Evolutionary conservation across 2,113 vertebrate genomes (phyloP).

Genomic region (Diglossa brunneiventris): DNA sequence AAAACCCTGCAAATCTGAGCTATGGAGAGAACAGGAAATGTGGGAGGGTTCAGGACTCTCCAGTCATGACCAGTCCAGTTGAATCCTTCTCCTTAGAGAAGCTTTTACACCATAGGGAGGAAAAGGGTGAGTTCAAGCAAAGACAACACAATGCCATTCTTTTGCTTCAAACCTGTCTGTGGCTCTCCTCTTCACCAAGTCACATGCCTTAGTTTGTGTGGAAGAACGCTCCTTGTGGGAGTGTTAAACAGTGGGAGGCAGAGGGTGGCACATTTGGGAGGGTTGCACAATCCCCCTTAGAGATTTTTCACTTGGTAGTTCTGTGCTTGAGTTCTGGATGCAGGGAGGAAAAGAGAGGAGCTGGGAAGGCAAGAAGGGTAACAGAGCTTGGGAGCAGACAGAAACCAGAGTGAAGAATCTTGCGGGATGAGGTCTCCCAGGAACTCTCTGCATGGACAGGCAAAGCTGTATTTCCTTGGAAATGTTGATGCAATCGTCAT

Average conservation of each 20-base stretch:
- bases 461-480: background rate
- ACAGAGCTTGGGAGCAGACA: background rate
- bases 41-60: background rate
- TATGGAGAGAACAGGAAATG: background rate
- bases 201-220: background rate
- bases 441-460: background rate
- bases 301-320: background rate
- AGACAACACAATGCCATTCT: background rate
- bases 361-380: background rate
- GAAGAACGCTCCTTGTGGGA: background rate
- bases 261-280: background rate
- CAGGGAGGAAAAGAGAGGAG: background rate
- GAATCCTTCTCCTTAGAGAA: conserved; percentile 13
- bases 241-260: background rate
- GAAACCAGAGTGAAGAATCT: background rate
- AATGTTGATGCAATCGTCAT: background rate
- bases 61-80: background rate
- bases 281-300: background rate
- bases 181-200: background rate
- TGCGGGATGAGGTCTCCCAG: background rate
- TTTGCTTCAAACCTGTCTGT: background rate
- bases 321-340: background rate
- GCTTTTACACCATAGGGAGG: background rate
- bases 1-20: background rate
- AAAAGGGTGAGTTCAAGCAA: background rate